These are phyloP conservation scores for Chloroclystis v-ata DNA, from an alignment of 2,888 invertebrate species.

Conservation along the genomic window DNA sequence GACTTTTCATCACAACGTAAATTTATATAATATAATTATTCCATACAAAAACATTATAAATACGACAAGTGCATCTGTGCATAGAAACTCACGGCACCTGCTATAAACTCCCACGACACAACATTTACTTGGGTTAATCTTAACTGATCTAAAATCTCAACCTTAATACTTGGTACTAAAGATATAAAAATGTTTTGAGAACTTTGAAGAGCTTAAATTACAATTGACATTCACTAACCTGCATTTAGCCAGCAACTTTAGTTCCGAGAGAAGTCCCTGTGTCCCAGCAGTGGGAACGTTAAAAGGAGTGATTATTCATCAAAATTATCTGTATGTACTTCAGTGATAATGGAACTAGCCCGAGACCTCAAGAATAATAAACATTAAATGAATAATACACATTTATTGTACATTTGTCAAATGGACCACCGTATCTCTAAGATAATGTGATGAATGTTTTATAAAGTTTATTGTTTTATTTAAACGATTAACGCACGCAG, in stretches of 20 bases:
- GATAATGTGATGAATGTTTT: constrained; percentile 24
- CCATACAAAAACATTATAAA: constrained; percentile 12
- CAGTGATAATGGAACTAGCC: no score
- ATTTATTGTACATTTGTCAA: not conserved
- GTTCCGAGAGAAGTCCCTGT: no score
- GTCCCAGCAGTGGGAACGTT: no score
- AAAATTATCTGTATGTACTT: no score
- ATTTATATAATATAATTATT: constrained; percentile 1
- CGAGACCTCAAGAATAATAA: no score
- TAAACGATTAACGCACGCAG: not conserved
- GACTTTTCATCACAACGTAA: no score
- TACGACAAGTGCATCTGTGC: constrained; percentile 59
- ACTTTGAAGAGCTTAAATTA: no score
- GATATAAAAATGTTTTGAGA: constrained; percentile 4
- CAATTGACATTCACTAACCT: no score
- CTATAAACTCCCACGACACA: constrained; percentile 65
- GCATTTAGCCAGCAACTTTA: no score
- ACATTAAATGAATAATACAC: no score
- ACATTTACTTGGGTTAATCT: not conserved
- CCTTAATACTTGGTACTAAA: constrained; percentile 11
- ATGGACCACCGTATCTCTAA: constrained; percentile 29
- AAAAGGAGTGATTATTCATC: no score
- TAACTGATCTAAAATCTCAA: not conserved
- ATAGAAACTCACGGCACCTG: constrained; percentile 65
- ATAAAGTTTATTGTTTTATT: constrained; percentile 15